Evolutionary conservation across 2,113 vertebrate species (phyloP), one percentile per base, ranked within the genome.

Genomic region (Tetraodon nigroviridis): DNA sequence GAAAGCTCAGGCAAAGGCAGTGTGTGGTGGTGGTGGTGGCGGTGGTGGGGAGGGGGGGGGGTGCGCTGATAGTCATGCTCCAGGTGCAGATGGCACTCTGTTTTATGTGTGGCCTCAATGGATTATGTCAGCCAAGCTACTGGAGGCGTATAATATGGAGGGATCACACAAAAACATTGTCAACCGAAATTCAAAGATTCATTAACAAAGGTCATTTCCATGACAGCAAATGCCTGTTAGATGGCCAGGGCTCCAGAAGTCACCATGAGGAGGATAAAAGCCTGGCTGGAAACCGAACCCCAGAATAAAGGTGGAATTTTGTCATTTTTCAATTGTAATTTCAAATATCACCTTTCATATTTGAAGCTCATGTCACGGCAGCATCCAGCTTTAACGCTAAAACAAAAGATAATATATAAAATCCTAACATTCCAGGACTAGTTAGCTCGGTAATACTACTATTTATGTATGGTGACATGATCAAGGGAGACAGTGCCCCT

Each of bases 31-130:
- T n/a, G n/a, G n/a, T n/a, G n/a, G n/a, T n/a, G n/a, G n/a, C 51
- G 65, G 18, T 65, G 52, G 50, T 42, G 51, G 21, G 12, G 53
- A 19, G 16, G 29, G 47, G 16, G 5, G 45, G 37, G 60, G 20
- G 51, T 61, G 69, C 76, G 89, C 86, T 86, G 69, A 83, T 82
- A 89, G 84, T 81, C 73, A 83, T 83, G 84, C 88, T 89, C 79
- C 82, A 87, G 87, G 89, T 91, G 84, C 83, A 84, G 85, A 89
- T 90, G 86, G 86, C 87, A 83, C 82, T 73, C 82, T 86, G 86
- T 89, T 88, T 89, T 76, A 88, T 89, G 83, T 86, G 84, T 86
- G 81, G 84, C 83, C 89, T 87, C 88, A 78, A 82, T 82, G 84
- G 87, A 87, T 80, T 79, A 87, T 88, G 85, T 89, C 88, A 90